phyloP scores from a whole-genome alignment of 2,888 invertebrate genomes.

The Mesoligia furuncula region DNA sequence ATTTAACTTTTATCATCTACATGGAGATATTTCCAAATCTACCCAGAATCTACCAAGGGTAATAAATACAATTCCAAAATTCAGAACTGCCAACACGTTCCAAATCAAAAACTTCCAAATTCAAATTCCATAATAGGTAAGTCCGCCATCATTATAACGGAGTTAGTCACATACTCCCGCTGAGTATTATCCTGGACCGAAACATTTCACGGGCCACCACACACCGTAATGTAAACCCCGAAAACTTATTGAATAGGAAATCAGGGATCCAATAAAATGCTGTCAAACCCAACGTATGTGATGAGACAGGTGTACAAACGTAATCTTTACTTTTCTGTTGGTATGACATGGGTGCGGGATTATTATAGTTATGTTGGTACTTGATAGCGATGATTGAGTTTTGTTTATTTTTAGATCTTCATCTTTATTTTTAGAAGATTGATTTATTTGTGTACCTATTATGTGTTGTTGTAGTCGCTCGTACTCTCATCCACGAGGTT shows the following conservation, averaged over 20 bases:
- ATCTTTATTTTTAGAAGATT: neutral
- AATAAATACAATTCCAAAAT: conserved; percentile 39
- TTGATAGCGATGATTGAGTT: conserved; percentile 25
- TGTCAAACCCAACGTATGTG: conserved; percentile 84
- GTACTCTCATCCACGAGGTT: too few species aligned
- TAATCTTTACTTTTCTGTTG: conserved; percentile 66
- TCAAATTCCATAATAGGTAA: conserved; percentile 54
- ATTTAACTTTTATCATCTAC: conserved; percentile 26
- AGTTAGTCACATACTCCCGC: conserved; percentile 71
- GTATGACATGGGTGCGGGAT: conserved; percentile 56
- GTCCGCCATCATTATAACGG: conserved; percentile 68
- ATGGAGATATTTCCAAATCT: neutral
- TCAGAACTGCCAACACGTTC: conserved; percentile 32
- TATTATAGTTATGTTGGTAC: conserved; percentile 48
- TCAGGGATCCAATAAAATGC: conserved; percentile 87
- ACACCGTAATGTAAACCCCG: conserved; percentile 82
- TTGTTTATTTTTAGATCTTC: conserved; percentile 9
- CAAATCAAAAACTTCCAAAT: conserved; percentile 52
- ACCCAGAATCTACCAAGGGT: conserved; percentile 35
- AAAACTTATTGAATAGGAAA: conserved; percentile 87
- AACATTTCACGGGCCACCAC: conserved; percentile 84
- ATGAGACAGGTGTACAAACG: conserved; percentile 76
- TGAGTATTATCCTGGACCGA: conserved; percentile 71
- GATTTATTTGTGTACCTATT: neutral
- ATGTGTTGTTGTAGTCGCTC: neutral